Evolutionary conservation across 2,113 vertebrate genomes (phyloP).

Genomic region (Beaufortia kweichowensis): DNA sequence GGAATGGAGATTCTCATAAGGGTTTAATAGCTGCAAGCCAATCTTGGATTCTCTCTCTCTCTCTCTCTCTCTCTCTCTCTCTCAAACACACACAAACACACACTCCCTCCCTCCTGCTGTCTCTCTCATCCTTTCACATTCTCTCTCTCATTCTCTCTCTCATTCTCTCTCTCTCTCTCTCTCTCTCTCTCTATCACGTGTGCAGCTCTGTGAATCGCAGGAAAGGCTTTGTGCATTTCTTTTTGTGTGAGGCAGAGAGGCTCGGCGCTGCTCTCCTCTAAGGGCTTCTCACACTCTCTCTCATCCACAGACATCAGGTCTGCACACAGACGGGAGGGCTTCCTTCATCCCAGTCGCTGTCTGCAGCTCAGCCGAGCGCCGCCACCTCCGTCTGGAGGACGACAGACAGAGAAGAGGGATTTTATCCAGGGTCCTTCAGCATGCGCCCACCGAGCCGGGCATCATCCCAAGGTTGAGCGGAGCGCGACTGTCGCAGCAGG

Average conservation of each 20-base stretch:
- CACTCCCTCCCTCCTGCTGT: conserved; percentile 6
- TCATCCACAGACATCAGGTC: conserved; percentile 7
- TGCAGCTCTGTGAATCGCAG: conserved; percentile 42
- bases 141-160: neutral
- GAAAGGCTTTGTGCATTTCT: conserved; percentile 29
- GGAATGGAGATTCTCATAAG: neutral
- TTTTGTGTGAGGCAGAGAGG: conserved; percentile 47
- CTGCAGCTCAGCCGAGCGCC: conserved; percentile 12
- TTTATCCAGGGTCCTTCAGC: conserved; percentile 10
- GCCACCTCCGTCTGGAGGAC: conserved; percentile 27
- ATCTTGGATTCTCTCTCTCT: conserved; percentile 12
- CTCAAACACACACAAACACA: neutral
- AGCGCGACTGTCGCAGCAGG: neutral
- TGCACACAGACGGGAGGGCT: conserved; percentile 35
- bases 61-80: neutral
- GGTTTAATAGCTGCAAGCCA: conserved; percentile 33
- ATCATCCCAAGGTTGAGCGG: conserved; percentile 40
- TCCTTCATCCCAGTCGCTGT: conserved; percentile 43
- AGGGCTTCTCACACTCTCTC: conserved; percentile 32
- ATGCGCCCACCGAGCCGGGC: conserved; percentile 18
- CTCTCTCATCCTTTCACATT: conserved; percentile 7
- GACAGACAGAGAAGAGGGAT: conserved; percentile 12
- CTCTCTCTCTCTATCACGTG: conserved; percentile 32
- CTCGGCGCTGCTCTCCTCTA: conserved; percentile 39
- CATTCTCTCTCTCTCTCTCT: conserved; percentile 27